Evolutionary conservation across 92 coral and sea anemone genomes (phyloP).

Genomic region (Phenganax stokvisi): DNA sequence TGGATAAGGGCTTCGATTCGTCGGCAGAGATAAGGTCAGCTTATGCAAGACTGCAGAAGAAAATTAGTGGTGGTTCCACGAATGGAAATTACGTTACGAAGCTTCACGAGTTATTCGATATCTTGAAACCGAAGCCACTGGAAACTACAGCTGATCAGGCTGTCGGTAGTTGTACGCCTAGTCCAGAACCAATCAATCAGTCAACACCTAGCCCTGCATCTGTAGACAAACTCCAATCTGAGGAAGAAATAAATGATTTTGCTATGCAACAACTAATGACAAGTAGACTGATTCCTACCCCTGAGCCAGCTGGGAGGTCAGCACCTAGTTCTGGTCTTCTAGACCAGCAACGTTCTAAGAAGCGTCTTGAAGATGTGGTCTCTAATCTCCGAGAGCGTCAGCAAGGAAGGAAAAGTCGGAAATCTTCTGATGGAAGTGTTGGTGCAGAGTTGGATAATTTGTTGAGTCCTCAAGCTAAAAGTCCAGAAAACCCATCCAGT

Average conservation of each 20-base stretch:
- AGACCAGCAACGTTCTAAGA: neutral
- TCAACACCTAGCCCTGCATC: no score
- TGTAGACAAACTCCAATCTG: no score
- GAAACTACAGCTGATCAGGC: neutral
- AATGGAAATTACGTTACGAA: neutral
- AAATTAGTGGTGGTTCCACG: neutral
- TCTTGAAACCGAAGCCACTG: neutral
- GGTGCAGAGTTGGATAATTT: no score
- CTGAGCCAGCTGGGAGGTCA: neutral
- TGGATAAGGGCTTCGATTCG: neutral
- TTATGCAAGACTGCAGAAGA: conserved; percentile 1
- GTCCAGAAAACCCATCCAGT: no score
- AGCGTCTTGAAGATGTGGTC: neutral
- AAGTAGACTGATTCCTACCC: neutral
- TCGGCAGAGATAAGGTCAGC: neutral
- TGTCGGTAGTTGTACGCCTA: neutral
- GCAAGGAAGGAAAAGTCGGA: neutral
- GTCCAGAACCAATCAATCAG: neutral
- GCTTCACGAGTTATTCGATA: neutral
- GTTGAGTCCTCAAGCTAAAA: no score
- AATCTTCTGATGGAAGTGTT: no score
- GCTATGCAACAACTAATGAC: neutral
- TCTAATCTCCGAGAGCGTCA: neutral
- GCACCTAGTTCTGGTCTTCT: neutral
- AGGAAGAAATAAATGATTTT: no score